These are phyloP conservation scores for Callipepla squamata DNA, from an alignment of 2,113 vertebrate species.

Conservation along the genomic window DNA sequence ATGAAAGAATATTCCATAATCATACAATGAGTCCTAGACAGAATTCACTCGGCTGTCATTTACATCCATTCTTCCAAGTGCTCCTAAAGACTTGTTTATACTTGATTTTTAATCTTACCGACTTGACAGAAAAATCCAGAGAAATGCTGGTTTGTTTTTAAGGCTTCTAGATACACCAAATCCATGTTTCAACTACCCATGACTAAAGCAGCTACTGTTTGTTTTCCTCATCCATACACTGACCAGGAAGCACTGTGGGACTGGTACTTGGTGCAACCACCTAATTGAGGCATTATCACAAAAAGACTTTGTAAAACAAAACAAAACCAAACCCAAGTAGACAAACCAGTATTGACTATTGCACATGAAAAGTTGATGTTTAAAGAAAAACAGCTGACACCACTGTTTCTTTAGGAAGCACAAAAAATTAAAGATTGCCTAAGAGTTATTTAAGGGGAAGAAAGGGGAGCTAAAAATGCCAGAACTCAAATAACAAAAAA, in stretches of 20 bases:
- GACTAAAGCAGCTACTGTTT: background rate
- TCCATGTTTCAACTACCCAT: background rate
- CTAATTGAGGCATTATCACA: background rate
- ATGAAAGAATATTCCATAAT: background rate
- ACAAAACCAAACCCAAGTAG: background rate
- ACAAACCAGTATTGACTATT: background rate
- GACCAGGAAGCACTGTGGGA: background rate
- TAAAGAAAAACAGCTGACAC: background rate
- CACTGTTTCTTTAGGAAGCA: slow-evolving; percentile 17
- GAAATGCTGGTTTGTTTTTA: background rate
- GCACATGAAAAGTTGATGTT: slow-evolving; percentile 3
- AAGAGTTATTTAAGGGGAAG: slow-evolving; percentile 41
- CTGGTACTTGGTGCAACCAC: background rate
- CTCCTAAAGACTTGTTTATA: background rate
- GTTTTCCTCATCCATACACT: background rate
- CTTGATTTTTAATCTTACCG: background rate
- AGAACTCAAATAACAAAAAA: slow-evolving; percentile 29
- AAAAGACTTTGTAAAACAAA: background rate
- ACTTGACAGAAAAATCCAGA: background rate
- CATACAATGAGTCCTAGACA: background rate
- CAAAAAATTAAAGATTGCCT: background rate
- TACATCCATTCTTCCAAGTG: background rate
- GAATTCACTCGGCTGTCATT: background rate
- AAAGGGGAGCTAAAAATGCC: slow-evolving; percentile 26
- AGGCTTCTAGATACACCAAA: background rate